Conservation (phyloP, 1,140 invertebrate genomes). For the Bombus affinis region DNA sequence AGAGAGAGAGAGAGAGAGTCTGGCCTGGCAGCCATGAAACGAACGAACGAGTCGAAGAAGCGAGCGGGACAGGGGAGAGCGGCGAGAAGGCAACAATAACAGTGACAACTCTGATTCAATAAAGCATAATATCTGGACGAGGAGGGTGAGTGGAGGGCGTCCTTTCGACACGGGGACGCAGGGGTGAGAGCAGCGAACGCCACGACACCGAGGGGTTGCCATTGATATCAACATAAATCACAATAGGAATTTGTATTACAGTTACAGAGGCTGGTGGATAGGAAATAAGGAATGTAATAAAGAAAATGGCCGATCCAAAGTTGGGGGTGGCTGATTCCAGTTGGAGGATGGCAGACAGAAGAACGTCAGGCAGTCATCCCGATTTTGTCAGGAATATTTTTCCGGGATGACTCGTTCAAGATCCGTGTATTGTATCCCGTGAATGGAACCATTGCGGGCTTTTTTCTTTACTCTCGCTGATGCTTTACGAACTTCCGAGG, state of each 20-base stretch:
- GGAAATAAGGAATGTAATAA: constrained; percentile 84
- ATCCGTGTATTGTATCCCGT: not conserved
- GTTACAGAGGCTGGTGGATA: constrained; percentile 81
- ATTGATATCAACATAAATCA: constrained; percentile 84
- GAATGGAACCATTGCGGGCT: not conserved
- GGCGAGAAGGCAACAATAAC: constrained; percentile 73
- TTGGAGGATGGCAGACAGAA: not conserved
- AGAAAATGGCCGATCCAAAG: constrained; percentile 79
- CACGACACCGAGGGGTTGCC: constrained; percentile 75
- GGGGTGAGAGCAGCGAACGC: constrained; percentile 40
- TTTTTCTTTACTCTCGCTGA: not conserved
- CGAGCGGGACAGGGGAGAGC: not conserved
- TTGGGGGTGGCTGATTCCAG: constrained; percentile 54
- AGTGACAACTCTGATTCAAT: constrained; percentile 77
- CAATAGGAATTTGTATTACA: constrained; percentile 84
- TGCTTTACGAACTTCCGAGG: not conserved
- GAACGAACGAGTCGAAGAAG: constrained; percentile 43
- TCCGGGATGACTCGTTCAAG: not conserved
- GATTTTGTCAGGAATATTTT: constrained; percentile 17
- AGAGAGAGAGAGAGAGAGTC: too few species aligned
- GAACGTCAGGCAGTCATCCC: constrained; percentile 18
- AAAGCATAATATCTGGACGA: constrained; percentile 76
- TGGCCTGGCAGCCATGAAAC: constrained; percentile 56
- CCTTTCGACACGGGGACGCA: constrained; percentile 24
- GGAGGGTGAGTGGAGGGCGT: constrained; percentile 41